Conservation (phyloP, 2,797 vertebrate species). For the Coregonus ussuriensis region DNA sequence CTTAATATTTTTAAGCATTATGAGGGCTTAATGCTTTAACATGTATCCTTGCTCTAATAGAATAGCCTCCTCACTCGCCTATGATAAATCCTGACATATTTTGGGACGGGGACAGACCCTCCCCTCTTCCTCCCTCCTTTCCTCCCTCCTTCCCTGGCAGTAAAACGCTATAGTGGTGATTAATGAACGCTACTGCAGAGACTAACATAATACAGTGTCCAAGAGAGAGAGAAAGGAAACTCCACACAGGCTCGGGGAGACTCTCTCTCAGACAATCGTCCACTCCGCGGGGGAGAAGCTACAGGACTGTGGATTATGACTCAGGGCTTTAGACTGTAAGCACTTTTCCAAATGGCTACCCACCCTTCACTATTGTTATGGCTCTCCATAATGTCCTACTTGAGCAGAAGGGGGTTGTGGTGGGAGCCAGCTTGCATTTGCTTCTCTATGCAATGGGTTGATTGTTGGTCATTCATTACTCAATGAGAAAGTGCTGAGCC, state of each 20-base stretch:
- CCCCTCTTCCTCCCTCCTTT: background rate
- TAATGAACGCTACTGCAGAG: background rate
- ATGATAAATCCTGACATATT: slow-evolving; percentile 52
- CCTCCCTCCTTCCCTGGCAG: background rate
- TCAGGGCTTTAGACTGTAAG: background rate
- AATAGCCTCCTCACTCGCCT: slow-evolving; percentile 57
- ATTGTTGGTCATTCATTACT: slow-evolving; percentile 51
- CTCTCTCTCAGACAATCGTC: background rate
- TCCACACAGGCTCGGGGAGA: background rate
- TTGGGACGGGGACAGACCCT: slow-evolving; percentile 9
- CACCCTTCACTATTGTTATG: background rate
- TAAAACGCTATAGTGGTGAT: background rate
- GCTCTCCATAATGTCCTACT: background rate
- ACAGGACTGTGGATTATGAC: background rate
- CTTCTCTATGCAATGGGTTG: too few relatives aligned
- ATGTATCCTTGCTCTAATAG: slow-evolving; percentile 59
- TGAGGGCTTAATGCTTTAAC: slow-evolving; percentile 72
- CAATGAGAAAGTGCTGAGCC: slow-evolving; percentile 59
- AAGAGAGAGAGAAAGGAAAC: background rate
- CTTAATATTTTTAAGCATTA: slow-evolving; percentile 66
- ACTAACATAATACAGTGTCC: background rate
- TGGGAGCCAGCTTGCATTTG: background rate
- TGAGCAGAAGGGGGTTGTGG: background rate
- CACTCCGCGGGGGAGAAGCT: background rate
- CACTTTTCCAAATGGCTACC: background rate